Base-by-base conservation (phyloP, 2,113 vertebrate genomes). In the Neolamprologus falcicula region DNA sequence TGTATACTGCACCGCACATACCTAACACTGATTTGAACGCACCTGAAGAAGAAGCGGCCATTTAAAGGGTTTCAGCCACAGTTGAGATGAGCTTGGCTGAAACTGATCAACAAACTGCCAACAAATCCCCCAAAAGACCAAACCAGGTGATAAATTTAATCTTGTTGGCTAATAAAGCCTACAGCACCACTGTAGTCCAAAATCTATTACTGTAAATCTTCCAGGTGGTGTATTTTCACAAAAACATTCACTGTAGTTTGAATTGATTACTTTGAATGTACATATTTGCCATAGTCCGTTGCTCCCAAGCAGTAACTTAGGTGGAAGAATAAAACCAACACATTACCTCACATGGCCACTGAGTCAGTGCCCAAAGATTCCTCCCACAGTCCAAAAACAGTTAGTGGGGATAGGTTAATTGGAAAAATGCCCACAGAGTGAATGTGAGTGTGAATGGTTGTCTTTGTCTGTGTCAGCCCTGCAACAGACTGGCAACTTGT, bases 11-110 rank as follows among this genome's bases (percentile, higher is more conserved):
- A 19, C 4, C 3, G 16, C 19, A 66, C 50, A 21, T 35, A 33
- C 40, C 40, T 33, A 8, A 28, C 19, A 3, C 24, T 78, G 71
- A 57, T 40, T 59, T 57, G 17, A 19, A 61, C 0, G 4, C 53
- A 28, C 33, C 50, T 59, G 55, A 19, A 85, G 61, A 42, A 80
- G 40, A 19, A 63, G 52, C 6, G 50, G 71, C 47, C 66, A 50
- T 31, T 59, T 68, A 84, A 53, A 80, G 61, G 24, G 83, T 86
- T 83, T 68, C 31, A 57, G 2, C 76, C 83, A 86, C 92, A 84
- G 90, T 85, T 87, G 12, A 81, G 24, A 76, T 31, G 9, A 3
- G 42, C 19, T 87, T 52, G 81, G 73, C 14, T 66, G 66, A 28
- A 84, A 79, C 26, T 52, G 83, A 66, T 50, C 81, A 47, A 1